These are phyloP conservation scores for Eolophus roseicapilla DNA, from an alignment of 2,113 vertebrate species.

Conservation along the genomic window DNA sequence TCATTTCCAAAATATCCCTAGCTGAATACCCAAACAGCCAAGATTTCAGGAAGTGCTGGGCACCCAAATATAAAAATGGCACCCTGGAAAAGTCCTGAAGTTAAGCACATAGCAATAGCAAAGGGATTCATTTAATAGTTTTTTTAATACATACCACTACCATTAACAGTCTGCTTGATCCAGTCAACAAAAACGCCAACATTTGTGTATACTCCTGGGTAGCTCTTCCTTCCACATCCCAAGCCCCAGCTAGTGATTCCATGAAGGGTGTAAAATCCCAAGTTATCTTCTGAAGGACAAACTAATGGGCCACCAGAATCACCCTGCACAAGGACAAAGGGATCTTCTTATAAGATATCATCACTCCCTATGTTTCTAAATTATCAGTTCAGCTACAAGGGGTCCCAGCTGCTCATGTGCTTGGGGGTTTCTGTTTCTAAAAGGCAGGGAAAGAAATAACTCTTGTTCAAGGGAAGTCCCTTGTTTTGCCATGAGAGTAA, in stretches of 20 bases:
- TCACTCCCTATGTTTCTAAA: background rate
- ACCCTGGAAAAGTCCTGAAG: background rate
- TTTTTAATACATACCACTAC: conserved; percentile 13
- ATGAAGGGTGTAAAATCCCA: conserved; percentile 24
- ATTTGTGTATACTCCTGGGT: conserved; percentile 57
- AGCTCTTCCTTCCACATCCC: conserved; percentile 46
- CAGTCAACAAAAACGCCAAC: conserved; percentile 41
- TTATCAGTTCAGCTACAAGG: background rate
- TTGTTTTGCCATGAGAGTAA: background rate
- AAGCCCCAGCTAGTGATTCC: conserved; percentile 61
- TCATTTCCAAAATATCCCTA: background rate
- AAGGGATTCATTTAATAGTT: background rate
- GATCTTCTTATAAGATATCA: background rate
- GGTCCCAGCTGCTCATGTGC: background rate
- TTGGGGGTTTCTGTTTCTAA: background rate
- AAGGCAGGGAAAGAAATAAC: background rate
- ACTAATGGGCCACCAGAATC: conserved; percentile 62
- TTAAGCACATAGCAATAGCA: background rate
- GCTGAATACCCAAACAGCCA: background rate
- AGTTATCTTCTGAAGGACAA: conserved; percentile 47
- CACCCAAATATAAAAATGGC: background rate
- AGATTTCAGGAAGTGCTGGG: background rate
- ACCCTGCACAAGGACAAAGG: conserved; percentile 34
- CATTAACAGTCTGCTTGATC: conserved; percentile 47
- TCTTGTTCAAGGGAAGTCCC: background rate